Base-by-base conservation (phyloP, 2,888 invertebrate genomes). In the Mimas tiliae region DNA sequence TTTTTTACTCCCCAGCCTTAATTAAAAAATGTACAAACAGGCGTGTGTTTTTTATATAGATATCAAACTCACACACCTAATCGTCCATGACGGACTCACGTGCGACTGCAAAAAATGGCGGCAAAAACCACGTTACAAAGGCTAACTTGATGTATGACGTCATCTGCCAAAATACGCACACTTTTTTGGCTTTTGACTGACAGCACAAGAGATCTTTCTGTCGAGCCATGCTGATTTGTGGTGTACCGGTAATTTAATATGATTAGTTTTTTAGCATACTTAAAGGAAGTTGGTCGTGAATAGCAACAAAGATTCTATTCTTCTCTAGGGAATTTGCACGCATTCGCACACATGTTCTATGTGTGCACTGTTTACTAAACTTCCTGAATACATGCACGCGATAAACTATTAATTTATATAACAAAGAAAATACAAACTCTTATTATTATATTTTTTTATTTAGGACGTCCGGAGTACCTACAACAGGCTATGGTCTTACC, bases 171-270 rank as follows among this genome's bases (percentile, higher is more conserved):
- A 58, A 58, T 19, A 58, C 58, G 58, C 58, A 58, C 50, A 63
- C n/a, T 62, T 64, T 68, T 68, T 66, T 64, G 14, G 11, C 0
- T 34, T 58, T 67, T 69, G 69, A 69, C 67, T 69, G 69, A 69
- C 67, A 66, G 67, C 64, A 63, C 63, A 50, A 50, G 50, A 69
- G 66, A 69, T 58, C 19, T 58, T 19, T 38, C 12, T 58, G 58
- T 16, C 19, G 34, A 38, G 16, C 16, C 9, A 19, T 58, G 58
- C 42, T 6, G 55, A 38, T 38, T 42, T 42, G 42, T 58, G 58
- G 58, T 12, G 58, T 58, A 42, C 16, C 42, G 42, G 58, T 58
- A 42, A 58, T 58, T 58, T 42, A 58, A 58, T 58, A 58, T 38
- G 1, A 42, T 38, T 55, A 38, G 34, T 19, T 58, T 58, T 58